Percentiles rank a stretch among this genome's conserved stretches.
These are phyloP conservation scores for Chalcis sispes DNA, from an alignment of 2,888 invertebrate genomes.

Conservation along the genomic window DNA sequence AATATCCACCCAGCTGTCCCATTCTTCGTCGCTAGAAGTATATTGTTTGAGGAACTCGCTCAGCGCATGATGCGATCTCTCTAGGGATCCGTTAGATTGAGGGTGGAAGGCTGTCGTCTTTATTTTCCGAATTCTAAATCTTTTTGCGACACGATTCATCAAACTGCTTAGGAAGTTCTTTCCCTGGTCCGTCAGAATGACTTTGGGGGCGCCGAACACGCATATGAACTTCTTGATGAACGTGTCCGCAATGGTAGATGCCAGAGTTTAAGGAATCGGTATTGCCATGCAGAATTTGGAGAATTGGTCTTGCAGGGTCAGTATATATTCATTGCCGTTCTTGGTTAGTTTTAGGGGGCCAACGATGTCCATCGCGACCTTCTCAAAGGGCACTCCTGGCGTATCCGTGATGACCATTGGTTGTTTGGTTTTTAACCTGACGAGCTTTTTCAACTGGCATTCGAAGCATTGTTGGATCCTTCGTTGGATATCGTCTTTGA, in stretches of 20 bases:
- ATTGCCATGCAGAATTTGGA: slow-evolving; percentile 34
- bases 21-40: background rate
- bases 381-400: slow-evolving; percentile 21
- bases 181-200: slow-evolving; percentile 36
- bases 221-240: slow-evolving; percentile 19
- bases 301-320: slow-evolving; percentile 33
- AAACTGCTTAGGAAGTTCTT: too few relatives aligned
- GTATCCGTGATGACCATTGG: slow-evolving; percentile 38
- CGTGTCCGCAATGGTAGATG: slow-evolving; percentile 3
- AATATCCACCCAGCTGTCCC: background rate
- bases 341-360: background rate
- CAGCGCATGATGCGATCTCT: slow-evolving; percentile 1
- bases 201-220: slow-evolving; percentile 6
- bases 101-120: background rate
- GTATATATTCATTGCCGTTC: background rate
- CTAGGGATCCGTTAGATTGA: slow-evolving; percentile 2
- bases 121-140: too few relatives aligned
- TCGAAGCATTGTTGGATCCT: background rate
- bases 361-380: slow-evolving; percentile 27
- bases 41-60: background rate
- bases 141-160: too few relatives aligned
- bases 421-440: slow-evolving; percentile 21
- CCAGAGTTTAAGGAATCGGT: background rate
- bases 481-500: background rate
- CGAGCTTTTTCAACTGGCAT: slow-evolving; percentile 28